A percentile compares a stretch with the other conserved stretches of the same genome.
phyloP scores from a whole-genome alignment of 2,888 invertebrate species.

The Liposcelis brunnea region DNA sequence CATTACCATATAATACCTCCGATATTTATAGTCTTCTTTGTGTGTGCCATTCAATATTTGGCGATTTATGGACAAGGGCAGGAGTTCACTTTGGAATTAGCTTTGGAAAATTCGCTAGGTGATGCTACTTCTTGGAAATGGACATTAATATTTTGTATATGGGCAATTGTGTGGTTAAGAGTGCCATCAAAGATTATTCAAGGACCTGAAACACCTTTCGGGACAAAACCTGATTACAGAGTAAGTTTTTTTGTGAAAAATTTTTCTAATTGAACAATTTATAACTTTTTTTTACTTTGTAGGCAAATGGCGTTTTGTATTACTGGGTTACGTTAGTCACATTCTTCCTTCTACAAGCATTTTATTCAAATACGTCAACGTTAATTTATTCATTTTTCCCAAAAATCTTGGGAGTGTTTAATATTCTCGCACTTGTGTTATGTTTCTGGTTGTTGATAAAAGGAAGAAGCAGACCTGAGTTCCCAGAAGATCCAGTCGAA shows the following conservation, averaged over 20 bases:
- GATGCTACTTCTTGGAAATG: constrained; percentile 22
- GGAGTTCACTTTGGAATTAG: constrained; percentile 16
- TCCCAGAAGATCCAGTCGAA: constrained; percentile 10
- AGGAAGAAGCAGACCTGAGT: constrained; percentile 8
- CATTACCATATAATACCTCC: constrained; percentile 22
- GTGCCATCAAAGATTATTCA: constrained; percentile 23
- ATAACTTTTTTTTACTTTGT: constrained; percentile 6
- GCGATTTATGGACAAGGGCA: constrained; percentile 19
- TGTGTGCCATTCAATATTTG: constrained; percentile 21
- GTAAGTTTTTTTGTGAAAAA: constrained; percentile 13
- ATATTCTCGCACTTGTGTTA: constrained; percentile 23
- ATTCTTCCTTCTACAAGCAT: constrained; percentile 22
- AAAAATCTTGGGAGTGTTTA: constrained; percentile 28
- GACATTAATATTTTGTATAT: constrained; percentile 21
- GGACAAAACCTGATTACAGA: constrained; percentile 26
- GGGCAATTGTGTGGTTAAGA: constrained; percentile 28
- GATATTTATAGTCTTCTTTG: constrained; percentile 22
- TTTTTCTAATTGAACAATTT: neutral
- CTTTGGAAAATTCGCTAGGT: constrained; percentile 17
- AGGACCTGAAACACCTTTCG: constrained; percentile 31
- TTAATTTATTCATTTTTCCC: constrained; percentile 29
- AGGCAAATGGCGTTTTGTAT: constrained; percentile 32
- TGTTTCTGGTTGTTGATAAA: constrained; percentile 14
- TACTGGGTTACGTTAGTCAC: constrained; percentile 26
- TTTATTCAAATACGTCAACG: constrained; percentile 23